Percentiles rank a stretch among this genome's conserved stretches.
Evolutionary conservation across 1,140 invertebrate genomes (phyloP).

Genomic region (Zaprionus lachaisei): DNA sequence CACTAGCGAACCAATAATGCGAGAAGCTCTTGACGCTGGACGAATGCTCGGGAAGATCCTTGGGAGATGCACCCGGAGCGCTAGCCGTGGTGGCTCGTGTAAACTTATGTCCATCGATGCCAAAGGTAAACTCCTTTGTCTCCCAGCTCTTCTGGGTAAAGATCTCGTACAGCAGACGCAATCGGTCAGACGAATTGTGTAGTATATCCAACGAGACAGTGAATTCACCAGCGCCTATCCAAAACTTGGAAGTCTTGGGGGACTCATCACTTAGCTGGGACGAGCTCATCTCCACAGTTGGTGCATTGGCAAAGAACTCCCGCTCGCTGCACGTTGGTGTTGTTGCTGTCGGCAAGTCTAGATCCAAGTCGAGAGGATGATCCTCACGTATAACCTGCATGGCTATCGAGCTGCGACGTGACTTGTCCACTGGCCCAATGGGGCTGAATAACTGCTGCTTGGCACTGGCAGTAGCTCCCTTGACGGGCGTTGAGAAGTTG

Average conservation of each 20-base stretch:
- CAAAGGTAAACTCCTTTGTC: slow-evolving; percentile 67
- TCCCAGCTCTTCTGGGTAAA: slow-evolving; percentile 76
- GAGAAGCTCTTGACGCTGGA: slow-evolving; percentile 65
- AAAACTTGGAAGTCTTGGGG: slow-evolving; percentile 56
- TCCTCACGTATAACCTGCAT: slow-evolving; percentile 80
- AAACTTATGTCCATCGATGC: slow-evolving; percentile 75
- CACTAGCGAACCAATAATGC: slow-evolving; percentile 78
- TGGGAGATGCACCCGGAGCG: neutral
- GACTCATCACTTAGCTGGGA: slow-evolving; percentile 42
- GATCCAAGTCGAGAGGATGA: slow-evolving; percentile 66
- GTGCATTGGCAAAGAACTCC: slow-evolving; percentile 72
- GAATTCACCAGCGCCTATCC: slow-evolving; percentile 68
- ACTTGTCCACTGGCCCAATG: slow-evolving; percentile 52
- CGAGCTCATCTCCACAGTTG: slow-evolving; percentile 63
- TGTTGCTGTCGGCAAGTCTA: slow-evolving; percentile 26
- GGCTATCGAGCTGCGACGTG: slow-evolving; percentile 69
- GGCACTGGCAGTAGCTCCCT: slow-evolving; percentile 28
- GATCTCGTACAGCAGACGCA: slow-evolving; percentile 72
- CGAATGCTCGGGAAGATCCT: slow-evolving; percentile 45
- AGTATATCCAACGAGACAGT: slow-evolving; percentile 64
- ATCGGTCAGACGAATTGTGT: slow-evolving; percentile 53
- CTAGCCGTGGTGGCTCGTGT: neutral
- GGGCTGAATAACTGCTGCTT: slow-evolving; percentile 69
- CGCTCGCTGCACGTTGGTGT: slow-evolving; percentile 58
- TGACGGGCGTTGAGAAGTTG: slow-evolving; percentile 71